phyloP scores from a whole-genome alignment of 2,888 invertebrate species.

The Aphidoletes aphidimyza region DNA sequence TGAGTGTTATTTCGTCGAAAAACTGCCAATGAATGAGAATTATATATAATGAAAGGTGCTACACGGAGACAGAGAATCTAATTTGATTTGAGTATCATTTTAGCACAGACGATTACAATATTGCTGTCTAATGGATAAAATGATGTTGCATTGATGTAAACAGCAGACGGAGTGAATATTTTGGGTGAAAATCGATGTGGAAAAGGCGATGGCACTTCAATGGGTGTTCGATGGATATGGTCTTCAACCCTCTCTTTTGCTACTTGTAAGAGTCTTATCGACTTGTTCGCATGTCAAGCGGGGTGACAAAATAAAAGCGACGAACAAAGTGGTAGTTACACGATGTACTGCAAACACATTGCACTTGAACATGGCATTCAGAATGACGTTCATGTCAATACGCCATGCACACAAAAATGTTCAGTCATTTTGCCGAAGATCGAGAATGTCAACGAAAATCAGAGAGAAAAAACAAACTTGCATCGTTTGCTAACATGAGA shows the following conservation, averaged over 20 bases:
- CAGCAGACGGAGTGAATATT: not conserved
- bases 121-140: not conserved
- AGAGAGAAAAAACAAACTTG: not conserved
- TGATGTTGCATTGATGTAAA: not conserved
- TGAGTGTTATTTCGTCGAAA: too few species aligned
- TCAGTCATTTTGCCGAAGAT: not conserved
- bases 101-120: slow-evolving; percentile 8
- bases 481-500: too few species aligned
- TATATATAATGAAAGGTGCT: not conserved
- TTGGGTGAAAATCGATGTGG: not conserved
- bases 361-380: slow-evolving; percentile 41
- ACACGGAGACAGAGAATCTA: not conserved
- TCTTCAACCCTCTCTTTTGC: not conserved
- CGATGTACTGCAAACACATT: not conserved
- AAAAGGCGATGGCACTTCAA: not conserved
- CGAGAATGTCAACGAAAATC: not conserved
- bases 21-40: too few species aligned
- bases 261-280: slow-evolving; percentile 2
- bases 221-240: not conserved
- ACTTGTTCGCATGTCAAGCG: slow-evolving; percentile 13
- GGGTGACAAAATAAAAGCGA: not conserved
- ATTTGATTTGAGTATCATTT: not conserved
- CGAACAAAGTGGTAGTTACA: slow-evolving; percentile 40
- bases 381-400: slow-evolving; percentile 25
- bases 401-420: not conserved